Evolutionary conservation across 2,113 vertebrate species (phyloP).

Genomic region (Mellivora capensis): DNA sequence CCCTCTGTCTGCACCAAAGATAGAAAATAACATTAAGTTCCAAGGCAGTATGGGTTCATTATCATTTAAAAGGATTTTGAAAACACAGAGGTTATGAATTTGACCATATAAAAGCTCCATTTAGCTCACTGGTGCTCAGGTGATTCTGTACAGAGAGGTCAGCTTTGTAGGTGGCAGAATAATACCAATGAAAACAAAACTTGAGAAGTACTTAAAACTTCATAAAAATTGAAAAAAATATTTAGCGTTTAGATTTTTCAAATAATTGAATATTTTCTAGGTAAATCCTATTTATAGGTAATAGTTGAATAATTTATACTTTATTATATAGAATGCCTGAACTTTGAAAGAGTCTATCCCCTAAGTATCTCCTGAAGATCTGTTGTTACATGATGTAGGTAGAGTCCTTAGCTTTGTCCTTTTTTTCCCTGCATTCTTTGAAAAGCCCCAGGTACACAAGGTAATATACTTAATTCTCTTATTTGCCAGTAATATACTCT

Average conservation of each 20-base stretch:
- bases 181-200: neutral
- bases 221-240: neutral
- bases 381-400: neutral
- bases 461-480: neutral
- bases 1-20: slow-evolving; percentile 44
- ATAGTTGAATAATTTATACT: neutral
- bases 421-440: neutral
- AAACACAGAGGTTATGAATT: slow-evolving; percentile 66
- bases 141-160: slow-evolving; percentile 6
- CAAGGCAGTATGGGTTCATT: slow-evolving; percentile 53
- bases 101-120: slow-evolving; percentile 68
- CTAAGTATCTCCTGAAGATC: neutral
- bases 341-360: neutral
- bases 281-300: neutral
- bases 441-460: neutral
- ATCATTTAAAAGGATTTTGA: slow-evolving; percentile 73
- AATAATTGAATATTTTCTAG: neutral
- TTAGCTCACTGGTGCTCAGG: slow-evolving; percentile 45
- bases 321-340: neutral
- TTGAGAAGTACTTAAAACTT: neutral
- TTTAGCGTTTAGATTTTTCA: neutral
- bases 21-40: slow-evolving; percentile 68
- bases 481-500: neutral
- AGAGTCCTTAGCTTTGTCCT: neutral
- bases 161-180: slow-evolving; percentile 28